Percentiles rank a stretch among this genome's conserved stretches.
Evolutionary conservation across 1,140 invertebrate genomes (phyloP).

Genomic region (Littorina saxatilis): DNA sequence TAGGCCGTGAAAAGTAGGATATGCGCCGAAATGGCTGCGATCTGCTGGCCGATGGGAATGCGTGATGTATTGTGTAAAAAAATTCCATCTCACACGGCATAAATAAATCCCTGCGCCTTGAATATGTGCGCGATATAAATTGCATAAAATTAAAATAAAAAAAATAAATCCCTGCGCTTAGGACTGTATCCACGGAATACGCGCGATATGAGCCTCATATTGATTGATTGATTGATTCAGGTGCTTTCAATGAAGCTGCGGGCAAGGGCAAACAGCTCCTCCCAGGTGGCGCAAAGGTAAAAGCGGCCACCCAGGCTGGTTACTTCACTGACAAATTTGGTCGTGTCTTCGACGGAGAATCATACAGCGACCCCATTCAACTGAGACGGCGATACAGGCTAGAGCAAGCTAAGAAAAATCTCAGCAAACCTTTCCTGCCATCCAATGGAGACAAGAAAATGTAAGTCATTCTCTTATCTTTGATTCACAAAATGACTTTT

Average conservation of each 20-base stretch:
- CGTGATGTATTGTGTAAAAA: too few relatives aligned
- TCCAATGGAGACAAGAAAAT: conserved; percentile 72
- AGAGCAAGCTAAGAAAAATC: conserved; percentile 72
- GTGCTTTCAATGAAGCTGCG: conserved; percentile 72
- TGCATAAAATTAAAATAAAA: too few relatives aligned
- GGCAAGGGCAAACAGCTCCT: conserved; percentile 74
- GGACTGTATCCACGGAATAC: too few relatives aligned
- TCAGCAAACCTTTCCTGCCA: conserved; percentile 74
- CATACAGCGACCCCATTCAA: conserved; percentile 74
- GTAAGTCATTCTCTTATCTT: conserved; percentile 51
- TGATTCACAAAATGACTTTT: background rate
- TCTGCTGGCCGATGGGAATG: too few relatives aligned
- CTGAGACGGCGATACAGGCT: conserved; percentile 66
- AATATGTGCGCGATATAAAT: too few relatives aligned
- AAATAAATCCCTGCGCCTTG: too few relatives aligned
- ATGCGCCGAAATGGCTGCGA: too few relatives aligned
- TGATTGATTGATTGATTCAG: too few relatives aligned
- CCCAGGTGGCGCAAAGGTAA: conserved; percentile 68
- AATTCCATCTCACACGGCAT: too few relatives aligned
- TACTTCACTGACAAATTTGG: conserved; percentile 73
- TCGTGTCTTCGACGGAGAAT: conserved; percentile 73
- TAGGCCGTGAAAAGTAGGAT: too few relatives aligned
- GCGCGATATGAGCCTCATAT: too few relatives aligned
- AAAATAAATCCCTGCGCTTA: too few relatives aligned
- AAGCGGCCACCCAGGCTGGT: conserved; percentile 69